Evolutionary conservation across 2,888 invertebrate genomes (phyloP), one percentile per base, ranked within the genome.

Genomic region (Caenorhabditis parvicauda): DNA sequence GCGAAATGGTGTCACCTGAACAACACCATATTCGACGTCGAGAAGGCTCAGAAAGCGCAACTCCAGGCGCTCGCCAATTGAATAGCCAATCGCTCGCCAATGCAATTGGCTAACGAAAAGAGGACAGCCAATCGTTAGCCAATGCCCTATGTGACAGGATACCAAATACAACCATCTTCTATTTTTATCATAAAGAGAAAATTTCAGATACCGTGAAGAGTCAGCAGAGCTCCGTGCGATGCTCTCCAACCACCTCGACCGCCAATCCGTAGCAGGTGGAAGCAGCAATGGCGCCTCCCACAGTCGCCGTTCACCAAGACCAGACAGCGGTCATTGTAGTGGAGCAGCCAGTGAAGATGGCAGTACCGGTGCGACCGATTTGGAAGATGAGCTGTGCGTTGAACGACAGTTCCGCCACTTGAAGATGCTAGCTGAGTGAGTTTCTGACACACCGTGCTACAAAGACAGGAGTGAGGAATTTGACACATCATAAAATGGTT

Each of bases 271-370:
- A 1, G 55, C 54, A 17, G 58, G 61, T 32, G 21, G 39, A 14
- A n/a, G n/a, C n/a, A 54, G 62, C 17, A 54, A 47, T 29, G 55
- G 55, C 22, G 50, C 47, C 21, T n/a, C n/a, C n/a, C n/a, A n/a
- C n/a, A 44, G 45, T 4, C 44, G 65, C 22, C 48, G 67, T 12
- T 70, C 72, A n/a, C 71, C 74, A 14, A 48, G 71, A 21, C 70
- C 72, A 1, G 74, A 72, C 43, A 72, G 72, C 2, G 75, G 74
- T 6, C 66, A 67, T 37, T 68, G 70, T 28, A 69, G 69, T 17
- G 70, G 64, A 14, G 61, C 60, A 17, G 68, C 68, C 41, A 68
- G 68, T 7, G 71, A 67, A 37, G 62, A 65, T 29, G 67, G 64
- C 9, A 66, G 66, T 29, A 63, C 54, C 37, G 60, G 55, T 41